A percentile compares a stretch with the other conserved stretches of the same genome.
These are phyloP conservation scores for Ephestia elutella DNA, from an alignment of 1,140 invertebrate species.

Conservation along the genomic window DNA sequence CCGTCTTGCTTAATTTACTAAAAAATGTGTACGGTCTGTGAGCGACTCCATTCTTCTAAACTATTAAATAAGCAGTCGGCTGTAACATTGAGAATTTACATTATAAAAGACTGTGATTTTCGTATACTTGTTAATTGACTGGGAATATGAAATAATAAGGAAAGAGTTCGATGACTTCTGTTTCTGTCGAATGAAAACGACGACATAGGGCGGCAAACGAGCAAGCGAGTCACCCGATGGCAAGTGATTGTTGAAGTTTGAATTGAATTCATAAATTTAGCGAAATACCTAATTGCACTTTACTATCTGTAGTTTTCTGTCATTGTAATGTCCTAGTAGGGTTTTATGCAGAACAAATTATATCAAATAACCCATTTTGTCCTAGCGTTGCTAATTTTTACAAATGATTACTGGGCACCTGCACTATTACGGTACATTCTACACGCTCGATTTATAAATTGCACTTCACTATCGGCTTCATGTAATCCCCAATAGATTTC, in stretches of 20 bases:
- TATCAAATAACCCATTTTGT: not conserved
- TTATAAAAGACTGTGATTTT: not conserved
- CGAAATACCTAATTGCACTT: too few relatives aligned
- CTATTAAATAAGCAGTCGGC: not conserved
- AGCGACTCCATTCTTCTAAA: not conserved
- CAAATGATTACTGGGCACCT: not conserved
- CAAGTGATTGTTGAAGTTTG: too few relatives aligned
- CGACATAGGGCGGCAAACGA: too few relatives aligned
- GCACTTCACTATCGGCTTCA: not conserved
- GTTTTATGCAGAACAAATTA: not conserved
- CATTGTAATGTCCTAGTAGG: too few relatives aligned
- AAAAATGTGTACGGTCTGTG: not conserved
- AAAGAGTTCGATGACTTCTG: not conserved
- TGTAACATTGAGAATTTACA: not conserved
- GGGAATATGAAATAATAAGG: not conserved
- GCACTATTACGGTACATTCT: constrained; percentile 4
- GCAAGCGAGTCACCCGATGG: too few relatives aligned
- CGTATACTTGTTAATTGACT: not conserved
- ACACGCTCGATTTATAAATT: not conserved
- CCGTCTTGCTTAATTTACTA: not conserved
- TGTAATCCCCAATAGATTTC: not conserved
- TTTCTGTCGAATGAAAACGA: too few relatives aligned
- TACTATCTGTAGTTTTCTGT: too few relatives aligned
- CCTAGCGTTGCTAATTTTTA: not conserved
- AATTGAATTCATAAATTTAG: too few relatives aligned